Conservation (phyloP, 1,140 invertebrate species). For the Bombyx mori region ASM3026992v2 NC_085116.1:10686501-10687000, state of each 20-base stretch:
- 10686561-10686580: slow-evolving; percentile 54
- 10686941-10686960: slow-evolving; percentile 27
- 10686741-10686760: slow-evolving; percentile 32
- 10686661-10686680: not conserved
- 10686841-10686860: slow-evolving; percentile 62
- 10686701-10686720: slow-evolving; percentile 10
- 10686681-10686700: not conserved
- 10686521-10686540: slow-evolving; percentile 66
- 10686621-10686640: slow-evolving; percentile 45
- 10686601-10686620: slow-evolving; percentile 56
- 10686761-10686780: slow-evolving; percentile 31
- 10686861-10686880: slow-evolving; percentile 46
- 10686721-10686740: slow-evolving; percentile 34
- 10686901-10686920: slow-evolving; percentile 42
- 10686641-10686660: not conserved
- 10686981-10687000: slow-evolving; percentile 54
- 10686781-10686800: slow-evolving; percentile 51
- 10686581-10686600: slow-evolving; percentile 51
- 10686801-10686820: slow-evolving; percentile 57
- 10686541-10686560: slow-evolving; percentile 47
- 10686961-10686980: slow-evolving; percentile 48
- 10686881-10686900: slow-evolving; percentile 47
- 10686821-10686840: slow-evolving; percentile 51
- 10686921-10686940: slow-evolving; percentile 37
- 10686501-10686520: slow-evolving; percentile 63